Evolutionary conservation across 2,797 vertebrate genomes (phyloP), one percentile per base, ranked within the genome.

Genomic region (Syngnathus acus): DNA sequence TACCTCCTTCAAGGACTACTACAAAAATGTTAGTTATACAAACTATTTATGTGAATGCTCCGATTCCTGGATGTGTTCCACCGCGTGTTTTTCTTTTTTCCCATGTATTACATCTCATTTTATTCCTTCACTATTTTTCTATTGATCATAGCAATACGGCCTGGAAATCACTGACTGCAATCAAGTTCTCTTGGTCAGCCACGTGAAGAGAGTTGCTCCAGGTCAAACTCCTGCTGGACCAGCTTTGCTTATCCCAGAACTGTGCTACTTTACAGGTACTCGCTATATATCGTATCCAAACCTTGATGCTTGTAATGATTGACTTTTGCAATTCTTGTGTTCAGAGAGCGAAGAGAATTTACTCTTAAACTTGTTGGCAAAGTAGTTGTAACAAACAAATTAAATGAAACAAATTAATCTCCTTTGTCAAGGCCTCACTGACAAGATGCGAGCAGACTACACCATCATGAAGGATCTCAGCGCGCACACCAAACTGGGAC

Each of bases 191-290:
- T 79, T 99, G 76, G 68, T 97, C 65, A 97, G 94, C 77, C 87
- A 94, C 6, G 80, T 92, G 43, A 97, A 89, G 82, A 90, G 64
- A 65, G 87, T 86, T 9, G 87, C 89, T 1, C 14, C 86, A 0
- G 90, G 90, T 19, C 89, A n/a, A 4, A 64, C 78, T 0, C 67
- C 89, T 17, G 77, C 85, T 1, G 94, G 93, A 26, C 91, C 95
- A 0, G 90, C 93, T 26, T 77, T 93, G 87, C 92, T 99, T 1
- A 82, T 98, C 59, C 96, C 97, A 1, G 97, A 99, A 70, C 89
- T 99, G 64, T 99, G 96, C 89, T 96, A 92, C 71, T 88, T 97
- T 1, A 97, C 96, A 88, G 95, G 97, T 88, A 89, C 83, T 16
- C 13, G 5, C 14, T n/a, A 5, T 16, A 19, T 13, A 43, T 32